Base-by-base conservation (phyloP, 2,797 vertebrate species). In the Falco naumanni region DNA sequence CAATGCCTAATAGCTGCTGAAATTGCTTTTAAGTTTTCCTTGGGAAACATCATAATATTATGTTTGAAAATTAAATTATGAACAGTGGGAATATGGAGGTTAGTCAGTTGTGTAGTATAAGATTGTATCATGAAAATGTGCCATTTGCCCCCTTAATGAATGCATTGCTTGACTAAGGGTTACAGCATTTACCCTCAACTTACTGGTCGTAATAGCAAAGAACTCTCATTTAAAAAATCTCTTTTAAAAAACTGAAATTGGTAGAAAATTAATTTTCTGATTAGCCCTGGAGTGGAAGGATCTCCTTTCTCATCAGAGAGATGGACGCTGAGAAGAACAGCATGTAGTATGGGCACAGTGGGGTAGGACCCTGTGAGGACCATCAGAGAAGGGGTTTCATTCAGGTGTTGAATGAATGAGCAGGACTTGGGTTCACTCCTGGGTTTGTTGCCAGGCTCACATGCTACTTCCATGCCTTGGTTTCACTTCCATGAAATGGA, bases 1-100 rank as follows among this genome's bases (percentile, higher is more conserved):
- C 57, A 93, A 92, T 84, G 70, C 75, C 77, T 96, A 91, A 78
- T 43, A 96, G 95, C 87, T 94, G 48, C 37, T 94, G 84, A 82
- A 90, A 77, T 48, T 87, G 75, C 33, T 54, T 56, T 47, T 53
- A 88, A 87, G n/a, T 60, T 45, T 95, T 96, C 85, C 37, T 78
- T 59, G 53, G 56, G 84, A 94, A 92, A 77, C 81, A 92, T 68
- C 76, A 48, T 51, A 70, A 26, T 41, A 64, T 81, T 81, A 11
- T 33, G 28, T 68, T 26, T 88, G 65, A 57, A 93, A 68, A 87
- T 12, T 12, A 80, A 86, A 84, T 33, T 68, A 41, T 78, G 72
- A 96, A 68, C 29, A 89, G 66, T 41, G 87, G 56, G 77, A 88
- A 82, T 77, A 21, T 26, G 75, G 64, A 72, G 51, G n/a, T 87